Evolutionary conservation across 2,113 vertebrate genomes (phyloP), one percentile per base, ranked within the genome.

Genomic region (Myiozetetes cayanensis): DNA sequence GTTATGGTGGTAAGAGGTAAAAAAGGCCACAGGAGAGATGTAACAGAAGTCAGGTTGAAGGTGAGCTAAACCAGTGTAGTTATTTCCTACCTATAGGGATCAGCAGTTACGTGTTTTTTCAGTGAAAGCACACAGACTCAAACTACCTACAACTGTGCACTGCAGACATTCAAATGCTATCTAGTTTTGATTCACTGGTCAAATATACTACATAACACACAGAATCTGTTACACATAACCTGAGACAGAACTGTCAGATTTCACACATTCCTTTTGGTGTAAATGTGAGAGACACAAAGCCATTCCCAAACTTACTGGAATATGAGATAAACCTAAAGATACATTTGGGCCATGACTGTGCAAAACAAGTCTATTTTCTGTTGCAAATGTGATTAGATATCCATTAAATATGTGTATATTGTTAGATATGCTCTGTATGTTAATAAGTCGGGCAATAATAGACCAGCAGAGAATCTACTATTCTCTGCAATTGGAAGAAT

Each of bases 121-220:
- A 53, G 23, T 75, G 46, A 82, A 95, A 84, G 17, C 56, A 47
- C 41, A 61, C 7, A 37, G 49, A 66, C 37, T 62, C 68, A 55
- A 46, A 65, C 44, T 35, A 50, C n/a, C 13, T 31, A 39, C 5
- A 37, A 17, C 1, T 37, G 15, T 59, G 67, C 10, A 4, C 55
- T 56, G 76, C 23, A 90, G 93, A 39, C 56, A 78, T 74, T 81
- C 39, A 44, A 81, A 50, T 47, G 23, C 25, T 93, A 52, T 41
- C 67, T 74, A 46, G 47, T 85, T 96, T 85, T 93, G 79, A 82
- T 85, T 87, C 82, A 41, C 24, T 93, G 74, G 82, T 49, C 62
- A 62, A 67, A 66, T 89, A 66, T 56, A 80, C 72, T 35, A 84
- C 44, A 63, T 90, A 94, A 78, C 56, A 87, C 67, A 94, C 18